Percentiles rank a stretch among this genome's conserved stretches.
phyloP scores from a whole-genome alignment of 2,113 vertebrate genomes.

The Gracilinanus agilis region DNA sequence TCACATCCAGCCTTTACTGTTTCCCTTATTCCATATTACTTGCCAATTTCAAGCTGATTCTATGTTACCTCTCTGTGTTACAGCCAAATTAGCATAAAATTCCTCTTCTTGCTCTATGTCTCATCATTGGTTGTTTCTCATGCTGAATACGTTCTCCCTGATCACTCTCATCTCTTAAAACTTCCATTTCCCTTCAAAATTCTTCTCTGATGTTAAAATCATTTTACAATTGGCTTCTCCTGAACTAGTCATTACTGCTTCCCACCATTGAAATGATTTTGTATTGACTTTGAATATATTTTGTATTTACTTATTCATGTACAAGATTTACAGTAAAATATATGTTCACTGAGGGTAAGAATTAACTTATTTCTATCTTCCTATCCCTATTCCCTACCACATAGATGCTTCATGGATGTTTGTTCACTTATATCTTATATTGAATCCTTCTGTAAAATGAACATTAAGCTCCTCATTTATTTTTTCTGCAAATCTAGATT shows the following conservation, averaged over 20 bases:
- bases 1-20: not conserved
- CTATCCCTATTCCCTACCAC: not conserved
- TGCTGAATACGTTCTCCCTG: not conserved
- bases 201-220: not conserved
- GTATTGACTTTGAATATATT: not conserved
- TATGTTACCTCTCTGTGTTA: not conserved
- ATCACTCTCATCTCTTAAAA: not conserved
- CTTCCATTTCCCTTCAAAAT: not conserved
- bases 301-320: not conserved
- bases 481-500: not conserved
- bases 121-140: not conserved
- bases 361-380: not conserved
- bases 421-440: not conserved
- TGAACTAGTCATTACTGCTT: not conserved
- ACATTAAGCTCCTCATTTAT: not conserved
- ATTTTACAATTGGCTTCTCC: not conserved
- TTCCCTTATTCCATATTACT: not conserved
- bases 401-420: not conserved
- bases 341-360: not conserved
- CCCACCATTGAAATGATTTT: not conserved
- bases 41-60: not conserved
- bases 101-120: not conserved
- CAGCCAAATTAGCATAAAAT: not conserved
- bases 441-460: not conserved
- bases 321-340: not conserved